Evolutionary conservation across 2,113 vertebrate genomes (phyloP), one percentile per base, ranked within the genome.

Genomic region (Atrichornis clamosus): DNA sequence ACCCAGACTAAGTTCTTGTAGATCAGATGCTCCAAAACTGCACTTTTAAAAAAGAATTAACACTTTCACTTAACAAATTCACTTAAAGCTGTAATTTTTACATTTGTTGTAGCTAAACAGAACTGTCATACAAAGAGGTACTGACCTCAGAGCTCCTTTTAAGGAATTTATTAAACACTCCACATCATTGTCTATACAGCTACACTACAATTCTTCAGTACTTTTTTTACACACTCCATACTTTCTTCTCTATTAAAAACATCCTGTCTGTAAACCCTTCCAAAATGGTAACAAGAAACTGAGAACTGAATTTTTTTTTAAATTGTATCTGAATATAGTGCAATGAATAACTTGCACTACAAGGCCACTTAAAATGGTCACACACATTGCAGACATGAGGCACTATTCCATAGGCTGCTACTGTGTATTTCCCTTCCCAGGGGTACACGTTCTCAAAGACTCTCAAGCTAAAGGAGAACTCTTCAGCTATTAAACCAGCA

Each of bases 381-480:
- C 2, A 42, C 32, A 69, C 3, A 0, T 42, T 53, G 58, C 24
- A 52, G 18, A 44, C 2, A 4, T 2, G 26, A 62, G 13, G 33
- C 62, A 68, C 28, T 44, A 44, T n/a, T 49, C 39, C 37, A 3
- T 35, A 27, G 56, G 41, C 7, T 28, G 47, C 44, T 50, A n/a
- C 30, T 58, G 26, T 26, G 37, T 26, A 19, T 42, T 42, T 63
- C 42, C 14, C 12, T 24, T 78, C 42, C 24, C 3, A 52, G 22
- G 9, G 6, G 0, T 7, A 26, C 22, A 37, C 0, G 0, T 41
- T 63, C 39, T 44, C 30, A 32, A 67, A 68, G 37, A 63, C 26
- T 47, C 44, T 63, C 26, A 28, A 87, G 39, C 22, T 69, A 73
- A 74, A 72, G 39, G 20, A 83, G 13, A 87, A 44, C 52, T 55